Evolutionary conservation across 2,888 invertebrate species (phyloP), one percentile per base, ranked within the genome.

Genomic region (Cephus spinipes): DNA sequence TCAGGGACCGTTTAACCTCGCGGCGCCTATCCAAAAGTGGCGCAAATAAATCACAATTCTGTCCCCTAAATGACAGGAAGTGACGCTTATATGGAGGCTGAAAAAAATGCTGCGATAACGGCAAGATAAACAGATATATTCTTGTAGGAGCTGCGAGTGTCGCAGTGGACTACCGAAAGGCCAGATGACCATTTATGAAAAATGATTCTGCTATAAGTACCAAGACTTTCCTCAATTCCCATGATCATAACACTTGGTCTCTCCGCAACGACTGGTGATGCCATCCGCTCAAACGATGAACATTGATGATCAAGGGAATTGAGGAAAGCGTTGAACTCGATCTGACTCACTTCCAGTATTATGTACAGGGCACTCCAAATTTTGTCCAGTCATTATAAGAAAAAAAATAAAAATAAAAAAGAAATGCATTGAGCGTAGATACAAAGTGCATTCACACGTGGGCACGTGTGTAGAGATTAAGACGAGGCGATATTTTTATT

Each of bases 1-100:
- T 55, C 40, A 55, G 23, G 40, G 40, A 55, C 40, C 40, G 40
- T 55, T 55, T 71, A 33, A 71, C 71, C n/a, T 71, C 31, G 15
- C 3, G 71, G 31, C 71, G 1, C 31, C 31, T 31, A 31, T 12
- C 30, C 31, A 31, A 71, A 71, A 30, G 32, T 15, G 32, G 71
- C 71, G 71, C 12, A 31, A 33, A 71, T 71, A 71, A 71, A 71
- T 71, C 71, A 71, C 71, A 71, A 31, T 31, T 71, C 71, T 3
- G 71, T 32, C 12, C 31, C 3, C 12, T 31, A 71, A 32, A 9
- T 32, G 71, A 23, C 71, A 9, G 71, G 71, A 71, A 71, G 71
- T 32, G 31, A 12, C 12, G 71, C 71, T 12, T 71, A 15, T 31
- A 12, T 30, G 31, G 71, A 9, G 6, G 12, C 30, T 6, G 15